Base-by-base conservation (phyloP, 2,113 vertebrate genomes). In the Balaeniceps rex region DNA sequence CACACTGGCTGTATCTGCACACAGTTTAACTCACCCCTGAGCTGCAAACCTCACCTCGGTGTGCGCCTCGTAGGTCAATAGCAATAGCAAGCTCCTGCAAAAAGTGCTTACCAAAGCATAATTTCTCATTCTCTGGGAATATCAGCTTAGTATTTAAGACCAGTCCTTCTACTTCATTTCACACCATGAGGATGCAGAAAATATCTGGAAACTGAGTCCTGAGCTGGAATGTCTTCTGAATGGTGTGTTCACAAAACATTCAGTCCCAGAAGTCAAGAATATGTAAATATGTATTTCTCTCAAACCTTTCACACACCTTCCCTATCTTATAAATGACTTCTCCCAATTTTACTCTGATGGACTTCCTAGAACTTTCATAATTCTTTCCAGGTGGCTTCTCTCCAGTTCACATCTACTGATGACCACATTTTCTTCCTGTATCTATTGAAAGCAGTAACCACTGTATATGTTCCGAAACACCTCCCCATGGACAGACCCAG, bases 111-210 rank as follows among this genome's bases (percentile, higher is more conserved):
- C 33, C 26, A 23, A 72, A 65, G 40, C 23, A 42, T 76, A 25
- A 77, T 44, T 38, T 90, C 25, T 1, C 4, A 0, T 78, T 89
- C 28, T 15, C 9, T 61, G 17, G 11, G 22, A 79, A 66, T 68
- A 77, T 26, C n/a, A 69, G 7, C 9, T 83, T 76, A 22, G 12
- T 31, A 46, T 82, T 92, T 55, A 65, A 88, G 29, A 76, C 11
- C 28, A 83, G 46, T 54, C 44, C 44, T 88, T 88, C 36, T 19
- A 74, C 36, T 17, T 87, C 21, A 25, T 65, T 94, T 86, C 64
- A 51, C 1, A 6, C 7, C 0, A 0, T 3, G 26, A 70, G 4
- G 11, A 33, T 57, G 31, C 47, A 77, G 40, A 83, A 83, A 52
- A 26, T 68, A 23, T 42, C 54, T 90, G 79, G 49, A 77, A 80